Evolutionary conservation across 2,797 vertebrate species (phyloP).

Genomic region (Phoebastria nigripes): DNA sequence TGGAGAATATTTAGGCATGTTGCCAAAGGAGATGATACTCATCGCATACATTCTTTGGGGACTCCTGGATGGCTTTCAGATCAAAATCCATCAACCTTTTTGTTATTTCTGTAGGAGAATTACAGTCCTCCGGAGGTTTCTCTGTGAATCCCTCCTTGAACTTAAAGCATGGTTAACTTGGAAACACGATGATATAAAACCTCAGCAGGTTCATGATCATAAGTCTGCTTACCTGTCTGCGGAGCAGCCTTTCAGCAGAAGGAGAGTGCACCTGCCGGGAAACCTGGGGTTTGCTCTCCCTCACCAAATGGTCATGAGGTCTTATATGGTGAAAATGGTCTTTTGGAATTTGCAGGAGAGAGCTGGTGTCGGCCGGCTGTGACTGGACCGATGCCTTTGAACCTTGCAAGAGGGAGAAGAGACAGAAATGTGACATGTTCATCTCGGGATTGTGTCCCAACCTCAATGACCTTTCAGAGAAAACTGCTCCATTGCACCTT

Average conservation of each 20-base stretch:
- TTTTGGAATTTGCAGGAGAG: constrained; percentile 80
- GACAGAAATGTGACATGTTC: neutral
- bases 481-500: neutral
- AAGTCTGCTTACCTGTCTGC: constrained; percentile 85
- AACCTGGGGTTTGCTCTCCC: constrained; percentile 80
- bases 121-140: constrained; percentile 4
- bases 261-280: constrained; percentile 81
- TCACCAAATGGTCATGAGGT: constrained; percentile 76
- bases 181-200: neutral
- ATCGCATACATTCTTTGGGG: neutral
- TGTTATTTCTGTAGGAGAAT: constrained; percentile 33
- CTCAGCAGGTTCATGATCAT: neutral
- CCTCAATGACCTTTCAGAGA: neutral
- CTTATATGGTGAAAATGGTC: constrained; percentile 82
- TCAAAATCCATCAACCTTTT: constrained; percentile 36
- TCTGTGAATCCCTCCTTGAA: constrained; percentile 1
- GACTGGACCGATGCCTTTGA: constrained; percentile 85
- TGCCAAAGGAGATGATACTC: constrained; percentile 53
- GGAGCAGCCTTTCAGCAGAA: constrained; percentile 86
- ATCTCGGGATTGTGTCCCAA: neutral
- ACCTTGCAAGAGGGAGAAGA: constrained; percentile 69
- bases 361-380: constrained; percentile 76
- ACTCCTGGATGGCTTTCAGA: constrained; percentile 32
- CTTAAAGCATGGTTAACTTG: neutral
- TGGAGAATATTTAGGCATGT: constrained; percentile 33